Conservation (phyloP, 2,113 vertebrate genomes). For the Vulpes ferrilata region DNA sequence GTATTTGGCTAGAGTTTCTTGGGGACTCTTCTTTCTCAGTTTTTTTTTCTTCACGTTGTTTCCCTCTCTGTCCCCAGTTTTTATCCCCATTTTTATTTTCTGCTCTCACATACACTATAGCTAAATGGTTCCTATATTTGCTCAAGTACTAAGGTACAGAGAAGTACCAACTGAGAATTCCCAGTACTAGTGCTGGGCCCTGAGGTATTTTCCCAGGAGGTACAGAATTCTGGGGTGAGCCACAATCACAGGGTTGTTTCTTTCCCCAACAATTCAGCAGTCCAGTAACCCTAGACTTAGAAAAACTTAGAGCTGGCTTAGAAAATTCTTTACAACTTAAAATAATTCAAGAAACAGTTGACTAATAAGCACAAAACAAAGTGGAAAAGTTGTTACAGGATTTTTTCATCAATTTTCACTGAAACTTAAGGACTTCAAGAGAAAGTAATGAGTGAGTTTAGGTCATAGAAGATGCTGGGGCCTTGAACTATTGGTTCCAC, state of each 20-base stretch:
- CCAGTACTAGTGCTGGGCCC: neutral
- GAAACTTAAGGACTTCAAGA: neutral
- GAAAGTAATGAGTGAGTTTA: neutral
- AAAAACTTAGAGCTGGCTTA: neutral
- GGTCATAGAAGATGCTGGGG: neutral
- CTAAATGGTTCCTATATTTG: neutral
- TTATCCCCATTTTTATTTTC: conserved; percentile 39
- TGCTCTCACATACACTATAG: neutral
- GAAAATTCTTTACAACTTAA: neutral
- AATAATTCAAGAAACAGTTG: neutral
- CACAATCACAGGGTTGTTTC: neutral
- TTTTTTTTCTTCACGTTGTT: conserved; percentile 13
- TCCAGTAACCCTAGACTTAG: neutral
- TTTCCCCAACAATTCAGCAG: neutral
- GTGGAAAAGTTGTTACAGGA: neutral
- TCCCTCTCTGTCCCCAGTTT: neutral
- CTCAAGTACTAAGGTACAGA: neutral
- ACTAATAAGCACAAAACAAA: neutral
- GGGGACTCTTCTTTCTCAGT: conserved; percentile 56
- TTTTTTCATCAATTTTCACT: neutral
- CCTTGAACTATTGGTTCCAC: neutral
- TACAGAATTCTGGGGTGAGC: neutral
- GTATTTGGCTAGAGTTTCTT: conserved; percentile 67
- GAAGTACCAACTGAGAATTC: neutral
- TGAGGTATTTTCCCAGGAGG: neutral